phyloP scores from a whole-genome alignment of 2,113 vertebrate genomes.

The Sialia sialis region DNA sequence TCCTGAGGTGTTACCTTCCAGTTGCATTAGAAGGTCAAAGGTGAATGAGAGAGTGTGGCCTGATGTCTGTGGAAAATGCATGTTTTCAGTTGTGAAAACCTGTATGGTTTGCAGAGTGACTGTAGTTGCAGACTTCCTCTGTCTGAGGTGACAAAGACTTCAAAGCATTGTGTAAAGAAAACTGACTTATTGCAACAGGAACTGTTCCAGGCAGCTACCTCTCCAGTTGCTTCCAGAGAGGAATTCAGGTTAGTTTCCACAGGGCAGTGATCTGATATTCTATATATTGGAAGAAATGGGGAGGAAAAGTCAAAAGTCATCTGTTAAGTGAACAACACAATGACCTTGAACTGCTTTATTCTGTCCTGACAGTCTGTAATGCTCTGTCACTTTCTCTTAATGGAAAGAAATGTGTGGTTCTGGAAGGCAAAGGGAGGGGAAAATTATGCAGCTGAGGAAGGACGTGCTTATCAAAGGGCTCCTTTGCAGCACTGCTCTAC shows the following conservation, averaged over 20 bases:
- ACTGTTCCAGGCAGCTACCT: background rate
- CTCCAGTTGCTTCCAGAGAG: background rate
- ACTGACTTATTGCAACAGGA: background rate
- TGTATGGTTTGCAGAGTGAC: background rate
- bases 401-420: background rate
- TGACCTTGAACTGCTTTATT: background rate
- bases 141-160: background rate
- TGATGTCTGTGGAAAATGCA: background rate
- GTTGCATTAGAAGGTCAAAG: background rate
- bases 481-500: background rate
- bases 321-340: background rate
- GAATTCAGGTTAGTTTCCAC: background rate
- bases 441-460: background rate
- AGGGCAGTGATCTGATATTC: background rate
- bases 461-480: background rate
- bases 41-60: background rate
- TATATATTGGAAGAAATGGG: background rate
- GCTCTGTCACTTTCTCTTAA: background rate
- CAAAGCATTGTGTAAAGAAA: background rate
- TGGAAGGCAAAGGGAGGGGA: background rate
- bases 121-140: accelerated
- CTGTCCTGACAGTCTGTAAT: background rate
- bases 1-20: background rate
- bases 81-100: background rate
- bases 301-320: background rate